Evolutionary conservation across 2,113 vertebrate genomes (phyloP).

Genomic region (Apeltes quadracus): DNA sequence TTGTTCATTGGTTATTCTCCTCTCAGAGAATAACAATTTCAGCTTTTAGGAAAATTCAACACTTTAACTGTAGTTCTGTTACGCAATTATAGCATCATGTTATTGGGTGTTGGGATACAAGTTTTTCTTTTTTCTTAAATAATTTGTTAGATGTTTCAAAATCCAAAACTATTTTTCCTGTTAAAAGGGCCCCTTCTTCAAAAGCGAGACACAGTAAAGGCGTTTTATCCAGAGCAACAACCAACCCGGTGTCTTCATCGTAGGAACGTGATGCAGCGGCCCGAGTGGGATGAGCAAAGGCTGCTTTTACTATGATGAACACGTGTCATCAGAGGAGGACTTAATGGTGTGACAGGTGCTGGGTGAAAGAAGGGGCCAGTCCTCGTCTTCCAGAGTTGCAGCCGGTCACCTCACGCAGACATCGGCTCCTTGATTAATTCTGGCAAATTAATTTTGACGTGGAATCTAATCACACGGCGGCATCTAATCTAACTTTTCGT

Average conservation of each 20-base stretch:
- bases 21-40: neutral
- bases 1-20: too few relatives aligned
- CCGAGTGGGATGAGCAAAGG: conserved; percentile 32
- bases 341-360: conserved; percentile 31
- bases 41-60: neutral
- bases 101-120: too few relatives aligned
- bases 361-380: conserved; percentile 4
- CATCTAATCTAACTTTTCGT: conserved; percentile 30
- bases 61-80: neutral
- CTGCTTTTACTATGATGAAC: conserved; percentile 52
- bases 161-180: neutral
- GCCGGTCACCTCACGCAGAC: too few relatives aligned
- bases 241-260: conserved; percentile 29
- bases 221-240: conserved; percentile 12
- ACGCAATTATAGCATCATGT: neutral
- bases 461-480: conserved; percentile 36
- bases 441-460: conserved; percentile 48
- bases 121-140: neutral
- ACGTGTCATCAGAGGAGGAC: conserved; percentile 57
- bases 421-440: neutral
- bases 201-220: neutral
- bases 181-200: neutral
- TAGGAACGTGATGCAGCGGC: conserved; percentile 25
- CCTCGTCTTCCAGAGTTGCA: neutral
- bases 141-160: neutral